Evolutionary conservation across 2,888 invertebrate genomes (phyloP).

Genomic region (Synergus itoensis): DNA sequence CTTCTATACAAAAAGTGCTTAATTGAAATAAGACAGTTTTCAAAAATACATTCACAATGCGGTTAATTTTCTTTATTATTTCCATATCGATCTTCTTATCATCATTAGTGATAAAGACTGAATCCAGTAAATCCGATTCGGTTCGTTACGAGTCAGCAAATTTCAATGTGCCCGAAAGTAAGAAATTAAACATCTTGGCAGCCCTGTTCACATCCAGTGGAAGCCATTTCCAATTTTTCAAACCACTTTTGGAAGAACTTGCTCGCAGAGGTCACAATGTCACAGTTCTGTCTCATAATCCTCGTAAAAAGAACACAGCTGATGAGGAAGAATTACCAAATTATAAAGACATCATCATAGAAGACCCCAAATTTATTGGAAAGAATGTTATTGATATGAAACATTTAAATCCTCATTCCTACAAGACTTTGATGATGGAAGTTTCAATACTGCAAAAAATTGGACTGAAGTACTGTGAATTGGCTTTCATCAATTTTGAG

Average conservation of each 20-base stretch:
- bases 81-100: no score
- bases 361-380: neutral
- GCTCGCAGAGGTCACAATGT: slow-evolving; percentile 83
- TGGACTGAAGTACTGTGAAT: slow-evolving; percentile 69
- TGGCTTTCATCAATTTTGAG: slow-evolving; percentile 73
- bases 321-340: slow-evolving; percentile 75
- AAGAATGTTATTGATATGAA: neutral
- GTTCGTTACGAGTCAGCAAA: neutral
- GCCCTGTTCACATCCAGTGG: slow-evolving; percentile 77
- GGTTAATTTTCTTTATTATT: no score
- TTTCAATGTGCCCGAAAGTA: neutral
- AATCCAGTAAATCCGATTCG: no score
- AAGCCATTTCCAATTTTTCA: slow-evolving; percentile 85
- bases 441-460: neutral
- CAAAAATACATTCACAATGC: no score
- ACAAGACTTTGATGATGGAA: neutral
- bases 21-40: no score
- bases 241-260: slow-evolving; percentile 81
- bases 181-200: neutral
- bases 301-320: slow-evolving; percentile 59
- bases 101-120: no score
- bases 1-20: no score
- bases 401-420: neutral
- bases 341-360: slow-evolving; percentile 81
- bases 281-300: slow-evolving; percentile 84